phyloP scores from a whole-genome alignment of 2,113 vertebrate species.

The Lasiurus cinereus region DNA sequence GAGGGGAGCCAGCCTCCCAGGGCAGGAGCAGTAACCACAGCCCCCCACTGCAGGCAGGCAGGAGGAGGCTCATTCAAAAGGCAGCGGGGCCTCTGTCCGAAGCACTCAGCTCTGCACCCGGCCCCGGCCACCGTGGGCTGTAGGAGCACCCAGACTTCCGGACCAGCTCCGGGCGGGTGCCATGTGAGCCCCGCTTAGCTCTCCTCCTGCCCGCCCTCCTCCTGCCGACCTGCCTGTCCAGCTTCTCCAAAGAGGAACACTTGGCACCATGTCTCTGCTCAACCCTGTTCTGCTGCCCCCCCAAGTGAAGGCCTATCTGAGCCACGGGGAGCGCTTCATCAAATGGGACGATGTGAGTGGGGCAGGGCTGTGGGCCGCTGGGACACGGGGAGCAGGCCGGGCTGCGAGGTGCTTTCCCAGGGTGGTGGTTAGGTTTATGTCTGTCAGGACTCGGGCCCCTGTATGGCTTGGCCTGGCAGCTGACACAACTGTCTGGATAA shows the following conservation, averaged over 20 bases:
- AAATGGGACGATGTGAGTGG: constrained; percentile 98
- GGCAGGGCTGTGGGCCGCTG: neutral
- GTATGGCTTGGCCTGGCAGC: constrained; percentile 11
- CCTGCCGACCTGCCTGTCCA: neutral
- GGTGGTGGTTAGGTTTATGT: constrained; percentile 47
- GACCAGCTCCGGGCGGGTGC: constrained; percentile 76
- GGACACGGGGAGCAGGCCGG: neutral
- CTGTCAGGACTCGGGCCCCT: constrained; percentile 27
- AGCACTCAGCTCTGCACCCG: constrained; percentile 31
- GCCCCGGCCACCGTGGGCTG: constrained; percentile 70
- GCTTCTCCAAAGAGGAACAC: neutral
- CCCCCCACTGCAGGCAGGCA: neutral
- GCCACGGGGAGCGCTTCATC: constrained; percentile 96
- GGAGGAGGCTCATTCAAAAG: constrained; percentile 87
- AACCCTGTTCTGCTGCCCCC: constrained; percentile 88
- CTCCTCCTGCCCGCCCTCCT: constrained; percentile 9
- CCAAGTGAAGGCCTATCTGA: constrained; percentile 93
- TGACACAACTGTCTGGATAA: constrained; percentile 33
- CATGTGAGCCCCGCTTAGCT: constrained; percentile 80
- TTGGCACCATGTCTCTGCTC: constrained; percentile 91
- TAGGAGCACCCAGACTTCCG: constrained; percentile 82
- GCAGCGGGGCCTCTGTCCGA: constrained; percentile 81
- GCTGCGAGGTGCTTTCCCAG: neutral
- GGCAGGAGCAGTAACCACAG: constrained; percentile 22
- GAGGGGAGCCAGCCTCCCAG: constrained; percentile 14